phyloP scores from a whole-genome alignment of 37 sponge, comb jelly and placozoan genomes.

The Eunapius fragilis region DNA sequence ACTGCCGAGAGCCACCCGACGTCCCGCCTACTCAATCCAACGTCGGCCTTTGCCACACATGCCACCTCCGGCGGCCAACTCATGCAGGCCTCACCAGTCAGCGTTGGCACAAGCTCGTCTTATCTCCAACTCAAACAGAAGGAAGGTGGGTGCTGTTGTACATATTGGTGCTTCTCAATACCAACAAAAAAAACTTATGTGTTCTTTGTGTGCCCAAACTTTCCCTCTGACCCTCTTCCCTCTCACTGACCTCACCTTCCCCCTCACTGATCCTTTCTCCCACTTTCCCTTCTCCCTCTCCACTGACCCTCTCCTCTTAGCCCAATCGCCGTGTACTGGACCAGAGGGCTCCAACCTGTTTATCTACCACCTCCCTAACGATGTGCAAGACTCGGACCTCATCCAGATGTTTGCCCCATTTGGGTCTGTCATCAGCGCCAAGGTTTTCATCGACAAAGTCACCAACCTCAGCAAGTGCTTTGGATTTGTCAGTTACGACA shows the following conservation, averaged over 20 bases:
- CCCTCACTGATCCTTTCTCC: no score
- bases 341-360: constrained; percentile 89
- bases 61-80: background rate
- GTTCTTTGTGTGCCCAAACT: no score
- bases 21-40: background rate
- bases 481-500: constrained; percentile 94
- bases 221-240: no score
- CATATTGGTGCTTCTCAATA: background rate
- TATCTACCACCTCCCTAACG: constrained; percentile 86
- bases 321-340: constrained; percentile 43
- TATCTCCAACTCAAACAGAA: constrained; percentile 20
- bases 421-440: constrained; percentile 82
- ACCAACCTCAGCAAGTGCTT: constrained; percentile 89
- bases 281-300: no score
- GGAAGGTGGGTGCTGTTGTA: constrained; percentile 22
- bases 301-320: background rate
- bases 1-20: background rate
- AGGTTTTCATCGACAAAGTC: constrained; percentile 89
- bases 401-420: constrained; percentile 81
- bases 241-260: no score
- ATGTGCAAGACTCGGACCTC: constrained; percentile 74
- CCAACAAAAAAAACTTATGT: no score
- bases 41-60: no score
- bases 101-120: background rate
- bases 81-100: background rate